These are phyloP conservation scores for Pachyramphus minor DNA, from an alignment of 2,113 vertebrate genomes.

Conservation along the genomic window DNA sequence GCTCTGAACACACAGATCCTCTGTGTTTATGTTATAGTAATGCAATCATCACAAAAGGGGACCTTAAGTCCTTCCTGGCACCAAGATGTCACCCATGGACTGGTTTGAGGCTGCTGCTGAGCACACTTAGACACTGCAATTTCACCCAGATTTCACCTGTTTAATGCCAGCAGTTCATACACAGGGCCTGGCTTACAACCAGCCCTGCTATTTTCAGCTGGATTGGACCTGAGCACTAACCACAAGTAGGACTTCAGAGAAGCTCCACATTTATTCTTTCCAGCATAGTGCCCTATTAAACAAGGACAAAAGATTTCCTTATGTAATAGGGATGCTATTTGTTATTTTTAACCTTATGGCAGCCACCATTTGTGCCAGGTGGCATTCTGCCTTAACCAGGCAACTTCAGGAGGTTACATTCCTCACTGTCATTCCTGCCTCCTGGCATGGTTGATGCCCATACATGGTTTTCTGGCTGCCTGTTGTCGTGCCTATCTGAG, in stretches of 20 bases:
- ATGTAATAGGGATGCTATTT: not conserved
- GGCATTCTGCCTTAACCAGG: constrained; percentile 11
- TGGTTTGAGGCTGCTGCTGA: not conserved
- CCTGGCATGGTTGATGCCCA: not conserved
- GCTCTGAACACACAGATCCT: not conserved
- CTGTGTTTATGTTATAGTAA: not conserved
- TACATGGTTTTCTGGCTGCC: not conserved
- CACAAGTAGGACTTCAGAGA: not conserved
- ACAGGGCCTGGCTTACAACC: not conserved
- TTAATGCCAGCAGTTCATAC: not conserved
- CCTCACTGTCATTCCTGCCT: not conserved
- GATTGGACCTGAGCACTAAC: not conserved
- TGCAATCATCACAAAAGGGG: not conserved
- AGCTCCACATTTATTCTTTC: not conserved
- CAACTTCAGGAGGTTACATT: not conserved
- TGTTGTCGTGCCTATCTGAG: not conserved
- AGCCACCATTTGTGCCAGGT: constrained; percentile 17
- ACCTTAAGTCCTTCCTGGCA: not conserved
- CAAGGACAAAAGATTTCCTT: constrained; percentile 10
- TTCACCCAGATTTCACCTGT: not conserved
- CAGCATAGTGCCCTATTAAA: not conserved
- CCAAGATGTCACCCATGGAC: not conserved
- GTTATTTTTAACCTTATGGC: constrained; percentile 41
- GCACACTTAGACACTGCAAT: not conserved
- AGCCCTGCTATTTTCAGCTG: not conserved